phyloP scores from a whole-genome alignment of 2,113 vertebrate genomes.

The Chloebia gouldiae region DNA sequence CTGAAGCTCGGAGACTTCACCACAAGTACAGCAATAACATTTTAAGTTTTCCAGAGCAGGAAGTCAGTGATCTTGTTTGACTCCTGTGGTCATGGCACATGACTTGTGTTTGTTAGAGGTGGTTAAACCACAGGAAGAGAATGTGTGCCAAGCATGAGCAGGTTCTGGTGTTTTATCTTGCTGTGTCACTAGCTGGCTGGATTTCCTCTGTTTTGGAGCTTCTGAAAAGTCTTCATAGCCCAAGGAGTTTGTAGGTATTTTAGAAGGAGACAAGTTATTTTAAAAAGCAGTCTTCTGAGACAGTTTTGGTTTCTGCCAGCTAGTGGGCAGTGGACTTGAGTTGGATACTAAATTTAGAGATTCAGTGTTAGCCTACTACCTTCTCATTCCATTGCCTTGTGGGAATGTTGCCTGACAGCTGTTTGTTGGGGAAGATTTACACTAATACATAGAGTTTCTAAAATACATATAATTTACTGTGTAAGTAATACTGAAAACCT shows the following conservation, averaged over 20 bases:
- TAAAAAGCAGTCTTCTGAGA: background rate
- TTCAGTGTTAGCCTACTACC: background rate
- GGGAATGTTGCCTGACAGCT: background rate
- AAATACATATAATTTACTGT: background rate
- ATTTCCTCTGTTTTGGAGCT: background rate
- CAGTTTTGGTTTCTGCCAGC: background rate
- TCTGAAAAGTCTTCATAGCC: background rate
- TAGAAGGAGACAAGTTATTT: background rate
- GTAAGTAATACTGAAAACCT: background rate
- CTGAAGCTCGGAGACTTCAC: background rate
- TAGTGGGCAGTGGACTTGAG: background rate
- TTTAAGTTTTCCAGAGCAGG: background rate
- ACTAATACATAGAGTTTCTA: background rate
- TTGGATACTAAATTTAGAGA: background rate
- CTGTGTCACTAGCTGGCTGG: background rate
- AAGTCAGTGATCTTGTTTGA: background rate
- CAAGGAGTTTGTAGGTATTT: background rate
- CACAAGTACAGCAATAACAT: background rate
- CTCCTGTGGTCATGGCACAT: background rate
- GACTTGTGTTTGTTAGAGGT: background rate
- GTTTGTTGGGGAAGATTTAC: background rate
- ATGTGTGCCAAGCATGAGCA: background rate
- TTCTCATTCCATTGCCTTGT: background rate
- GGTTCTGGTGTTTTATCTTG: background rate
- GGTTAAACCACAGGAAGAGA: background rate